Base-by-base conservation (phyloP, 2,797 vertebrate genomes). In the Sparus aurata region DNA sequence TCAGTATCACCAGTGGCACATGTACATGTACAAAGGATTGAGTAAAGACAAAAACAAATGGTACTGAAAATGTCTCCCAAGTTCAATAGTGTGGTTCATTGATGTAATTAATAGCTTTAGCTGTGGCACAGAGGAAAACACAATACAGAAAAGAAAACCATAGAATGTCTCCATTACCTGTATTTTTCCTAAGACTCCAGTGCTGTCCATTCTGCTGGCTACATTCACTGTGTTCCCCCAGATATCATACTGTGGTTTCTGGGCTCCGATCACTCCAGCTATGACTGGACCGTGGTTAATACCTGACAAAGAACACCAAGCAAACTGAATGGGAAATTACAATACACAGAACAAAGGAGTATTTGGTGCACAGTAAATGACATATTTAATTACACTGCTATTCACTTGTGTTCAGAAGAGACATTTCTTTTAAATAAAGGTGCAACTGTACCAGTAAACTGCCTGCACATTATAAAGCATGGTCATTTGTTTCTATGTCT, bases 161-260 rank as follows among this genome's bases (percentile, higher is more conserved):
- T 11, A 38, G 38, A 11, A 38, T 11, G 38, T 11, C 38, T 38
- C 7, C 10, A 13, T 84, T 84, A 98, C 98, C 96, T 99, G 98
- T 91, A 99, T 99, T 93, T 98, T 99, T 49, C 98, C 98, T 83
- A 99, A 93, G 68, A 99, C 96, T 12, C 98, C 98, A 0, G 98
- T 99, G 93, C 97, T 99, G 90, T 99, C 98, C 98, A 99, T 99
- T 78, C 98, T 95, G 84, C 98, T 99, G 81, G 98, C 98, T 79
- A 99, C 98, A 16, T 99, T 99, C 82, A 99, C 98, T 0, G 97
- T 97, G 94, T 99, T 99, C 18, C 98, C 98, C 98, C 98, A 99
- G 89, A 99, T 99, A 63, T 99, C 98, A 41, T 99, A 99, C 17
- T 99, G 98, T 2, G 98, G 98, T 89, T 99, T 99, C 95, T 98